These are phyloP conservation scores for Gavia stellata DNA, from an alignment of 2,113 vertebrate species.

Conservation along the genomic window DNA sequence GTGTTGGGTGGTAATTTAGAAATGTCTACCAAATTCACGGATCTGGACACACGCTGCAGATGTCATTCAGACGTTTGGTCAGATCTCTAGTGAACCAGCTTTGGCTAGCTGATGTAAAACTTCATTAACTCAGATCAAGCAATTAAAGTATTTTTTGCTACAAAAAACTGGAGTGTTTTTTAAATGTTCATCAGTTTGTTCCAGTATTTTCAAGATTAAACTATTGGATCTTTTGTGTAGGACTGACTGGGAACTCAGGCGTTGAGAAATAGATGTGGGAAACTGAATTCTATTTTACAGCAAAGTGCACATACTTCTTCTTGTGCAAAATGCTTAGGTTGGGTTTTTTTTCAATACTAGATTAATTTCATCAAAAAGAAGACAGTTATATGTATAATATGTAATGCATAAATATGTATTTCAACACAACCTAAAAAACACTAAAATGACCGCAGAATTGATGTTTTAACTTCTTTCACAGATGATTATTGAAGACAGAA, in stretches of 20 bases:
- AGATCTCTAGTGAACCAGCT: not conserved
- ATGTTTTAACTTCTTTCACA: not conserved
- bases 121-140: not conserved
- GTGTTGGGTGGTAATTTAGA: not conserved
- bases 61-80: not conserved
- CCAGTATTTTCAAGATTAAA: not conserved
- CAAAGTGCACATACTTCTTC: not conserved
- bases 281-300: not conserved
- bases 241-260: not conserved
- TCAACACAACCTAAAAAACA: not conserved
- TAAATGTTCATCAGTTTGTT: not conserved
- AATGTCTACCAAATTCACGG: not conserved
- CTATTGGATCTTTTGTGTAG: not conserved
- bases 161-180: not conserved
- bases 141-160: not conserved
- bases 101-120: not conserved
- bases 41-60: not conserved
- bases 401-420: not conserved
- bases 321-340: not conserved
- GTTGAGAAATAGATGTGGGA: not conserved
- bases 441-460: not conserved
- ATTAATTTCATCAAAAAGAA: not conserved
- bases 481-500: slow-evolving; percentile 8
- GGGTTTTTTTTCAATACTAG: not conserved
- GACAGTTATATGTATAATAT: not conserved